Evolutionary conservation across 53 echinoderm and acorn worm species (phyloP).

Genomic region (Antedon mediterranea): DNA sequence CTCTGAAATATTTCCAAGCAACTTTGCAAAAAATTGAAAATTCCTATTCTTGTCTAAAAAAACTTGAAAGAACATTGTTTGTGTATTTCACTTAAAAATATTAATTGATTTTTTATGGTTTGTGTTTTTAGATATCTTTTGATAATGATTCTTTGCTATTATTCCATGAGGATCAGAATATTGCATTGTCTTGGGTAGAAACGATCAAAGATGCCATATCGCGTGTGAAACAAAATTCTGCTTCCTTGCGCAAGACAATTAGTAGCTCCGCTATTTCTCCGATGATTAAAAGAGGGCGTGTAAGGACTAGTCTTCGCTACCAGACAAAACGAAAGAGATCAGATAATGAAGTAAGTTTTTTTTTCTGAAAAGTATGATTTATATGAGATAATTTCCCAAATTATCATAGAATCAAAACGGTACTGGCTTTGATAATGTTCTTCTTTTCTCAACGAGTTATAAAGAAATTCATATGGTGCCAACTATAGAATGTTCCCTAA

Average conservation of each 20-base stretch:
- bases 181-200: constrained; percentile 69
- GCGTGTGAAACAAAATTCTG: constrained; percentile 27
- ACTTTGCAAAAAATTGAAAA: no score
- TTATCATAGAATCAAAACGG: no score
- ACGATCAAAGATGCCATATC: constrained; percentile 52
- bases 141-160: constrained; percentile 48
- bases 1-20: no score
- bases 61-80: no score
- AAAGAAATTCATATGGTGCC: no score
- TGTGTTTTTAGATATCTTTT: constrained; percentile 26
- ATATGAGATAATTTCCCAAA: no score
- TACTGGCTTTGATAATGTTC: constrained; percentile 6
- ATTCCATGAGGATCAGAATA: constrained; percentile 49
- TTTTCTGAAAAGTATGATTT: not conserved
- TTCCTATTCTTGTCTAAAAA: no score
- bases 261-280: not conserved
- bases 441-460: no score
- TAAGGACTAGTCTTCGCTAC: not conserved
- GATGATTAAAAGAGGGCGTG: not conserved
- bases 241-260: constrained; percentile 32
- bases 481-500: no score
- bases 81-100: no score
- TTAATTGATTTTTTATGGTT: no score
- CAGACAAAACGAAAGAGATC: not conserved
- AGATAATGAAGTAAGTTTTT: not conserved